These are phyloP conservation scores for Orbicella faveolata DNA, from an alignment of 64 coral and sea anemone species.

Conservation along the genomic window DNA sequence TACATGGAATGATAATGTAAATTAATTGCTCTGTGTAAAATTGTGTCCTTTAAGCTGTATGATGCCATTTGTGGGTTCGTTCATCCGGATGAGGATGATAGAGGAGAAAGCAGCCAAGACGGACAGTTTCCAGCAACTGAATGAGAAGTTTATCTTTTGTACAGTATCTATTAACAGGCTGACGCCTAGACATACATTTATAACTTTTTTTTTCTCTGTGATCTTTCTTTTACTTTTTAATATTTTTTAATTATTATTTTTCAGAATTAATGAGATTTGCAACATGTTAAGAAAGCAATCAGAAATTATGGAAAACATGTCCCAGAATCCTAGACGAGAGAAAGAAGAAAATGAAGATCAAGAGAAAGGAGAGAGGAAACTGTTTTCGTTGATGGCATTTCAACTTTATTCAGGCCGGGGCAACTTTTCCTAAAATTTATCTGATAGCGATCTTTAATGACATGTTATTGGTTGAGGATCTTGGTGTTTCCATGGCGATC, in stretches of 20 bases:
- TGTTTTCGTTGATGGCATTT: too few species aligned
- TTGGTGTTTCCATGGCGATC: too few species aligned
- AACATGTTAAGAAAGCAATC: slow-evolving; percentile 1
- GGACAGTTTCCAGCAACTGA: too few species aligned
- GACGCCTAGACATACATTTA: not conserved
- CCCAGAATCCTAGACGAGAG: not conserved
- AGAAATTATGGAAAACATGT: not conserved
- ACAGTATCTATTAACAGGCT: not conserved
- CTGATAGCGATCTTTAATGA: too few species aligned
- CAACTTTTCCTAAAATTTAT: too few species aligned
- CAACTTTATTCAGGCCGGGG: too few species aligned
- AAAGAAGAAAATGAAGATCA: not conserved
- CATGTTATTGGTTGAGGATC: too few species aligned
- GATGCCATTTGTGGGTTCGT: slow-evolving; percentile 12
- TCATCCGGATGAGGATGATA: slow-evolving; percentile 16
- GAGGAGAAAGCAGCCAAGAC: not conserved
- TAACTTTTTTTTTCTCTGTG: too few species aligned
- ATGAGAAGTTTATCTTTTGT: too few species aligned
- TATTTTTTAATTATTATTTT: not conserved
- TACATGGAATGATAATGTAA: too few species aligned
- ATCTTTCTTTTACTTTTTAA: too few species aligned
- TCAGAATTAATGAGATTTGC: slow-evolving; percentile 9
- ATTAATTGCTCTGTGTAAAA: too few species aligned
- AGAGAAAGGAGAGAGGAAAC: not conserved
- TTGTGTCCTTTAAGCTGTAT: not conserved